These are phyloP conservation scores for Oscheius onirici DNA, from an alignment of 2,888 invertebrate genomes.

Conservation along the genomic window DNA sequence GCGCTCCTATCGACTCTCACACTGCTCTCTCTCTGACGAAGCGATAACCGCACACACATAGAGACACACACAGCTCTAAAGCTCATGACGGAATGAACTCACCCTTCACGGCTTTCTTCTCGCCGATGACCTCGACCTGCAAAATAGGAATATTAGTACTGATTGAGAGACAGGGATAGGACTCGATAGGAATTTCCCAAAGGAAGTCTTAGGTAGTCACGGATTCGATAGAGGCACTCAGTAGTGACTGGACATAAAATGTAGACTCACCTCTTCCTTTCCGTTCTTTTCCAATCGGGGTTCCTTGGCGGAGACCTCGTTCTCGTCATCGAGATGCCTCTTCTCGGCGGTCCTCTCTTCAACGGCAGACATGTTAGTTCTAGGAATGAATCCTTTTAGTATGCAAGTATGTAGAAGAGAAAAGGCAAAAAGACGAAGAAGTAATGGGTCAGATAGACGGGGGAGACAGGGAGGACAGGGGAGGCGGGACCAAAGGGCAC, in stretches of 20 bases:
- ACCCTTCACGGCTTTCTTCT: constrained; percentile 48
- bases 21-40: neutral
- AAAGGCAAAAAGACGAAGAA: neutral
- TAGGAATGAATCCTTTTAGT: neutral
- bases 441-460: neutral
- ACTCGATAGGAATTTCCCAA: neutral
- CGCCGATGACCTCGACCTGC: constrained; percentile 46
- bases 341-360: constrained; percentile 58
- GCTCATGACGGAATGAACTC: constrained; percentile 24
- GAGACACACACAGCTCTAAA: constrained; percentile 6
- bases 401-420: neutral
- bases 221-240: neutral
- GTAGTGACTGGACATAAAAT: neutral
- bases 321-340: constrained; percentile 51
- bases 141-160: constrained; percentile 30
- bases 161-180: neutral
- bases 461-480: neutral
- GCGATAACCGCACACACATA: constrained; percentile 14
- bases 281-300: constrained; percentile 52
- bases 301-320: constrained; percentile 51
- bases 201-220: neutral
- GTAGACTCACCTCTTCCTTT: constrained; percentile 50
- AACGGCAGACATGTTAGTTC: constrained; percentile 47
- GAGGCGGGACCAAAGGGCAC: constrained; percentile 29
- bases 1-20: constrained; percentile 36